Percentiles rank a stretch among this genome's conserved stretches.
These are phyloP conservation scores for Hyles vespertilio DNA, from an alignment of 1,140 invertebrate species.

Conservation along the genomic window DNA sequence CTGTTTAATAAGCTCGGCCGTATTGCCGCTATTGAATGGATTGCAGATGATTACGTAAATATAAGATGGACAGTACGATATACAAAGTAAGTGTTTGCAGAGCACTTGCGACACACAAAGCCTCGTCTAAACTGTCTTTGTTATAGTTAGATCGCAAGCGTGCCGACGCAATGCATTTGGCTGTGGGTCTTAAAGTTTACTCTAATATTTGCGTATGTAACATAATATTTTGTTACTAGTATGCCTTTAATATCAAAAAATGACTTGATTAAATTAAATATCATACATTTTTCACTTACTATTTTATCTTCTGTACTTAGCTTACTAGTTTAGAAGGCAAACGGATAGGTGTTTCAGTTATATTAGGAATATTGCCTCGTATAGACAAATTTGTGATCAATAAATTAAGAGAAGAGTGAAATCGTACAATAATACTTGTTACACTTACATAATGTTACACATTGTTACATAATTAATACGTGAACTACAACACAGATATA, in stretches of 20 bases:
- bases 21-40: constrained; percentile 37
- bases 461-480: constrained; percentile 61
- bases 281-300: constrained; percentile 5
- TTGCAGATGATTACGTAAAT: constrained; percentile 35
- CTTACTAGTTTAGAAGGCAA: neutral
- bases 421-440: constrained; percentile 70
- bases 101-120: constrained; percentile 73
- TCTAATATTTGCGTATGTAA: constrained; percentile 5
- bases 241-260: constrained; percentile 17
- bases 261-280: too few species aligned
- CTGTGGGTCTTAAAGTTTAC: constrained; percentile 45
- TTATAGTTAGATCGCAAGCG: constrained; percentile 27
- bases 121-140: constrained; percentile 11
- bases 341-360: neutral
- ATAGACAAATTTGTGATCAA: constrained; percentile 57
- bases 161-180: constrained; percentile 48
- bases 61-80: constrained; percentile 71
- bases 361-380: constrained; percentile 43
- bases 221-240: constrained; percentile 33
- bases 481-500: constrained; percentile 52
- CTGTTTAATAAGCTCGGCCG: constrained; percentile 36
- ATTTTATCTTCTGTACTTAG: neutral
- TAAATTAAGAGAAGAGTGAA: constrained; percentile 62
- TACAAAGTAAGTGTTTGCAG: constrained; percentile 47
- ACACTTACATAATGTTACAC: constrained; percentile 67